Conservation (phyloP, 2,797 vertebrate species). For the Enteromius treurensis region DNA sequence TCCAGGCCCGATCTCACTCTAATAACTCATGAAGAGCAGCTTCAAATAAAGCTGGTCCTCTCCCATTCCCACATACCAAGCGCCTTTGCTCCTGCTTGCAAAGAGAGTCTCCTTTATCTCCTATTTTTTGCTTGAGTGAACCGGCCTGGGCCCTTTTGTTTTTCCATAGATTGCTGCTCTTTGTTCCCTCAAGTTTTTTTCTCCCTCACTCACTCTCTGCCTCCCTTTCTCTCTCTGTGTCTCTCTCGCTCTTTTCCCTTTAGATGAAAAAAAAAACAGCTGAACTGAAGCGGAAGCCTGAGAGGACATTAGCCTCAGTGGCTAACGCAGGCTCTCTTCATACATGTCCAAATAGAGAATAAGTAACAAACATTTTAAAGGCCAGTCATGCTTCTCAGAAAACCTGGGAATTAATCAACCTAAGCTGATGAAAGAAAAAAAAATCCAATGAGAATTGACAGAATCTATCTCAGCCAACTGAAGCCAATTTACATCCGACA, state of each 20-base stretch:
- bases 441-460: conserved; percentile 6
- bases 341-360: conserved; percentile 66
- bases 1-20: conserved; percentile 70
- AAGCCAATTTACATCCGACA: background rate
- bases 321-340: conserved; percentile 57
- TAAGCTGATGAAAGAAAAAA: background rate
- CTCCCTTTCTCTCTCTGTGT: conserved; percentile 40
- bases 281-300: conserved; percentile 75
- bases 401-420: background rate
- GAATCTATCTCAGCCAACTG: background rate
- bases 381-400: background rate
- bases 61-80: conserved; percentile 90
- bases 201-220: conserved; percentile 57
- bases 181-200: conserved; percentile 82
- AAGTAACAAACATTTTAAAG: conserved; percentile 56
- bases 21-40: conserved; percentile 83
- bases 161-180: conserved; percentile 92
- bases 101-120: conserved; percentile 92
- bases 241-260: conserved; percentile 53
- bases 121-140: conserved; percentile 92
- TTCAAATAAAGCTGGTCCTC: conserved; percentile 76
- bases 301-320: conserved; percentile 61
- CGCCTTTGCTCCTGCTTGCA: conserved; percentile 84
- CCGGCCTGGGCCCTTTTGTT: conserved; percentile 87
- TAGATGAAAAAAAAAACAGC: conserved; percentile 64